Conservation (phyloP, 2,888 invertebrate genomes). For the Ariolimax columbianus region DNA sequence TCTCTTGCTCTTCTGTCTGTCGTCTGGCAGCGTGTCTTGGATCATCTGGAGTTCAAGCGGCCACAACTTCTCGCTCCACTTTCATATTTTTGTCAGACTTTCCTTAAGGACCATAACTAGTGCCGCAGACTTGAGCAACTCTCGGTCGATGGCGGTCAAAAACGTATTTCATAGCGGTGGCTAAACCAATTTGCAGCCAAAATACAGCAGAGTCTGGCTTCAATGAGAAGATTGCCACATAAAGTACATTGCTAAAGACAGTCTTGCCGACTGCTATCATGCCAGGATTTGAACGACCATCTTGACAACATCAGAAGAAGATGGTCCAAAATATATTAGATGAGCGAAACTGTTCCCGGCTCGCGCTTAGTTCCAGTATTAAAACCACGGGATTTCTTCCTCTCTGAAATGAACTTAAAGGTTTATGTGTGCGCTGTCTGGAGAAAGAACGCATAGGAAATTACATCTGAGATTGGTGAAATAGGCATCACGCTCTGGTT, state of each 20-base stretch:
- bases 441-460: neutral
- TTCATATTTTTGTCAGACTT: neutral
- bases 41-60: neutral
- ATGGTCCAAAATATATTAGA: conserved; percentile 36
- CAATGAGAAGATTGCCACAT: conserved; percentile 23
- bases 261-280: neutral
- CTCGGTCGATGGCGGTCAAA: conserved; percentile 30
- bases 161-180: conserved; percentile 13
- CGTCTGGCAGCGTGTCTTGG: neutral
- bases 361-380: neutral
- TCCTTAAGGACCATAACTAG: neutral
- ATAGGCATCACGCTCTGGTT: neutral
- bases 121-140: neutral
- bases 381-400: neutral
- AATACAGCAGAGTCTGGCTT: conserved; percentile 22
- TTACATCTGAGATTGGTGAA: neutral
- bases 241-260: neutral
- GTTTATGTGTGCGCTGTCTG: neutral
- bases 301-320: neutral
- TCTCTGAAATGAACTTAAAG: conserved; percentile 3
- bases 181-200: conserved; percentile 47
- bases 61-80: neutral
- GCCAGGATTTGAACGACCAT: conserved; percentile 28
- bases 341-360: conserved; percentile 18
- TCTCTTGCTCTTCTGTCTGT: neutral